phyloP scores from a whole-genome alignment of 2,113 vertebrate genomes.

The Speoplatyrhinus poulsoni region DNA sequence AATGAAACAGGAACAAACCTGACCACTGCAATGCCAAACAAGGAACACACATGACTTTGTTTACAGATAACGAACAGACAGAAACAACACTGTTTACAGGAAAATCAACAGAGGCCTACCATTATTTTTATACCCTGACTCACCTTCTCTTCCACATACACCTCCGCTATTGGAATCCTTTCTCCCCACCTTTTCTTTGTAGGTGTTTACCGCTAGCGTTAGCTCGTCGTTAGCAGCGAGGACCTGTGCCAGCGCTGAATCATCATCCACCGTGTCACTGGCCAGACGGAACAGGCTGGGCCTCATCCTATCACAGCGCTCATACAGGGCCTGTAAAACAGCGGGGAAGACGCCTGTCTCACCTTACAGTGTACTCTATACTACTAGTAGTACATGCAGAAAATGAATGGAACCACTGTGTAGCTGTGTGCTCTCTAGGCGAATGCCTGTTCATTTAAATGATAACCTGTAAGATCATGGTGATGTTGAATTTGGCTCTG shows the following conservation, averaged over 20 bases:
- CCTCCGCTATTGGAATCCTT: conserved; percentile 26
- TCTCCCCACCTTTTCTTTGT: conserved; percentile 64
- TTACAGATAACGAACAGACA: not conserved
- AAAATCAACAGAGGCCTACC: conserved; percentile 23
- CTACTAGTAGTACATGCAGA: no score
- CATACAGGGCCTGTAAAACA: conserved; percentile 70
- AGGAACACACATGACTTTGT: not conserved
- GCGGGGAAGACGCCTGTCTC: not conserved
- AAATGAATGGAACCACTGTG: no score
- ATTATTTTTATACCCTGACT: conserved; percentile 14
- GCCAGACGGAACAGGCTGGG: conserved; percentile 86
- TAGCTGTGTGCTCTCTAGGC: no score
- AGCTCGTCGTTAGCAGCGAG: conserved; percentile 85
- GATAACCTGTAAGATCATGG: no score
- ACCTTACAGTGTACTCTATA: not conserved
- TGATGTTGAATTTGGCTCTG: not conserved
- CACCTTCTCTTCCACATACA: conserved; percentile 35
- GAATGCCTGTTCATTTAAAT: no score
- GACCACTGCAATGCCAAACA: not conserved
- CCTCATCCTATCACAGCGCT: conserved; percentile 83
- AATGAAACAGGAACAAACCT: not conserved
- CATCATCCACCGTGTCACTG: conserved; percentile 79
- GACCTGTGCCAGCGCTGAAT: conserved; percentile 80
- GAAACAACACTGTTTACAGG: not conserved
- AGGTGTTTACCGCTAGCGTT: conserved; percentile 67